Percentiles rank a stretch among this genome's conserved stretches.
phyloP scores from a whole-genome alignment of 1,140 invertebrate genomes.

The Onthophagus taurus region DNA sequence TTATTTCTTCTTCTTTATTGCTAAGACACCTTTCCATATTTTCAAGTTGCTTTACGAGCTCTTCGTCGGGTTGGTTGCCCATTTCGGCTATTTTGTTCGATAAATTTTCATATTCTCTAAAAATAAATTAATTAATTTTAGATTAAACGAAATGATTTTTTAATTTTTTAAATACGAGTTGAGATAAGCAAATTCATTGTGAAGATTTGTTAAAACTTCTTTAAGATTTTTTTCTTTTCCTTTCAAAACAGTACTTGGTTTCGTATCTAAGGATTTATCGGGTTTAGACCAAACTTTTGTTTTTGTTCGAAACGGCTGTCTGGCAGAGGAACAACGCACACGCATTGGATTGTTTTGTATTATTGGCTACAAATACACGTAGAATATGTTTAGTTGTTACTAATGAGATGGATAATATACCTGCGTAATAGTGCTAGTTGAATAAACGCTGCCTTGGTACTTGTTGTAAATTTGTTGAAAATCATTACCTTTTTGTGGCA shows the following conservation, averaged over 20 bases:
- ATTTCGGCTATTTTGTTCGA: constrained; percentile 22
- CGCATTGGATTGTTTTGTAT: background rate
- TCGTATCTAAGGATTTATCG: background rate
- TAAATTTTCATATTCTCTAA: constrained; percentile 42
- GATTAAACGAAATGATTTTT: background rate
- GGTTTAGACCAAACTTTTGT: constrained; percentile 1
- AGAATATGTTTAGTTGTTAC: background rate
- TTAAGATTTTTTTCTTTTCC: constrained; percentile 31
- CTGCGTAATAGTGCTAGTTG: constrained; percentile 5
- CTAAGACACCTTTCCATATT: constrained; percentile 38
- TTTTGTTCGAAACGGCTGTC: background rate
- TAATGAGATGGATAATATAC: background rate
- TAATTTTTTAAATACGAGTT: constrained; percentile 32
- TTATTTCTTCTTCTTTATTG: constrained; percentile 44
- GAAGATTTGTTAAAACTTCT: constrained; percentile 39
- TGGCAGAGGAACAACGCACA: background rate
- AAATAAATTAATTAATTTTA: constrained; percentile 13
- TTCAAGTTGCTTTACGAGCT: constrained; percentile 33
- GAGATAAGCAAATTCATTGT: constrained; percentile 40
- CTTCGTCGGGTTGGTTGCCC: constrained; percentile 27
- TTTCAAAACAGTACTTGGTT: constrained; percentile 16
- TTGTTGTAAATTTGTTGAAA: constrained; percentile 28
- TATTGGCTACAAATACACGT: background rate
- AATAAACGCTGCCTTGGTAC: constrained; percentile 17
- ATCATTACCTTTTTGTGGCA: constrained; percentile 17